A percentile compares a stretch with the other conserved stretches of the same genome.
Evolutionary conservation across 2,888 invertebrate species (phyloP).

Genomic region (Lamellibrachia columna): DNA sequence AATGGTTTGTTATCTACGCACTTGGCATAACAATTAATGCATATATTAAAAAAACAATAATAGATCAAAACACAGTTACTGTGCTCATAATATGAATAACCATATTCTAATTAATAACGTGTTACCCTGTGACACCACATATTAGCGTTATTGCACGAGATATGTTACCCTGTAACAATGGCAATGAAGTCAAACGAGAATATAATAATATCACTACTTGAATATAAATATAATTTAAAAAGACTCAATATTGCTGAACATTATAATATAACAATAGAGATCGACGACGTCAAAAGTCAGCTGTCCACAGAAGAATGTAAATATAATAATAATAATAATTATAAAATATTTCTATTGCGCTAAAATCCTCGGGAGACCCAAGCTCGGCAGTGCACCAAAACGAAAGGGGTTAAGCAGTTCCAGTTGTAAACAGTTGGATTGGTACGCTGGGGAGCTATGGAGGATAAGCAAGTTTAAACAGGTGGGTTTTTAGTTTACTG

Average conservation of each 20-base stretch:
- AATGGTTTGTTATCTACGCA: background rate
- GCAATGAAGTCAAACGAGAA: background rate
- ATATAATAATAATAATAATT: too few species aligned
- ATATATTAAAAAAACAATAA: background rate
- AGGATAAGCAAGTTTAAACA: too few species aligned
- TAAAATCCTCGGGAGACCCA: too few species aligned
- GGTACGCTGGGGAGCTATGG: too few species aligned
- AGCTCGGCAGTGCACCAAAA: too few species aligned
- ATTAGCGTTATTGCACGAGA: background rate
- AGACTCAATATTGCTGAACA: background rate
- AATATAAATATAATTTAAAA: constrained; percentile 8
- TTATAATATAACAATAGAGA: background rate
- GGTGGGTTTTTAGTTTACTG: too few species aligned
- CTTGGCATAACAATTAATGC: background rate
- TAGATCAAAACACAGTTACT: background rate
- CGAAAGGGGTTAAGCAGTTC: too few species aligned
- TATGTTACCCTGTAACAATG: background rate
- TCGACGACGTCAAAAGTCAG: background rate
- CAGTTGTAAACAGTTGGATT: too few species aligned
- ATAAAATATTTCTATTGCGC: too few species aligned
- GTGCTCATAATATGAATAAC: background rate
- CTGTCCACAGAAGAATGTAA: background rate
- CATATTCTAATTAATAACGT: background rate
- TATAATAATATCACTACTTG: constrained; percentile 10
- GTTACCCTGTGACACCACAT: background rate